Evolutionary conservation across 2,888 invertebrate species (phyloP).

Genomic region (Autographa gamma): DNA sequence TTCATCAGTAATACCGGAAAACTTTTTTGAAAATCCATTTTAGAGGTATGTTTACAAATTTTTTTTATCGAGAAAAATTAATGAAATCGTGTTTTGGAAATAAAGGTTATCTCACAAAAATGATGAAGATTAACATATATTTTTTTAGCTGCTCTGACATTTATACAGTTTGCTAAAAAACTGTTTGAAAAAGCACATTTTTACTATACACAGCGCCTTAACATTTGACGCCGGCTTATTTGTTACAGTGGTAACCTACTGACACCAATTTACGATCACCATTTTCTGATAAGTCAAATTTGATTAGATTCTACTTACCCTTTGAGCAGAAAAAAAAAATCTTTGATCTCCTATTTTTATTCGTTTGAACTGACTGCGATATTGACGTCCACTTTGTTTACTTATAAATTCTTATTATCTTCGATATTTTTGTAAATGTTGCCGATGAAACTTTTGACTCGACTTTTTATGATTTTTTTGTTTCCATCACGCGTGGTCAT

Average conservation of each 20-base stretch:
- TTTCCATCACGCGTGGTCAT: not conserved
- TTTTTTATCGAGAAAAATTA: no score
- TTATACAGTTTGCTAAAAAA: no score
- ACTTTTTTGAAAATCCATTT: no score
- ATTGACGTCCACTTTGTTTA: not conserved
- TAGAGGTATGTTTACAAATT: no score
- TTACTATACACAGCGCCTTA: no score
- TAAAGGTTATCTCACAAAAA: no score
- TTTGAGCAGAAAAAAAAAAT: slow-evolving; percentile 28
- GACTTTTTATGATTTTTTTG: not conserved
- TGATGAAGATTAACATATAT: no score
- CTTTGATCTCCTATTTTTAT: slow-evolving; percentile 52
- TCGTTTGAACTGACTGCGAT: slow-evolving; percentile 8
- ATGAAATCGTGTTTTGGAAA: no score
- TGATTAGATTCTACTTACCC: slow-evolving; percentile 36
- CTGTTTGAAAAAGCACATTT: no score
- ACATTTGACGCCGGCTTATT: slow-evolving; percentile 45
- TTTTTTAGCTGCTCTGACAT: no score
- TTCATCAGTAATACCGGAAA: no score
- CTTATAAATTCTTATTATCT: not conserved
- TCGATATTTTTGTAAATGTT: not conserved
- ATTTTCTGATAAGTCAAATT: slow-evolving; percentile 32
- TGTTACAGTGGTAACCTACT: slow-evolving; percentile 30
- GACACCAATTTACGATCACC: slow-evolving; percentile 43
- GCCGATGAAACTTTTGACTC: not conserved